Conservation (phyloP, 2,113 vertebrate genomes). For the Cyanoramphus novaezelandiae region DNA sequence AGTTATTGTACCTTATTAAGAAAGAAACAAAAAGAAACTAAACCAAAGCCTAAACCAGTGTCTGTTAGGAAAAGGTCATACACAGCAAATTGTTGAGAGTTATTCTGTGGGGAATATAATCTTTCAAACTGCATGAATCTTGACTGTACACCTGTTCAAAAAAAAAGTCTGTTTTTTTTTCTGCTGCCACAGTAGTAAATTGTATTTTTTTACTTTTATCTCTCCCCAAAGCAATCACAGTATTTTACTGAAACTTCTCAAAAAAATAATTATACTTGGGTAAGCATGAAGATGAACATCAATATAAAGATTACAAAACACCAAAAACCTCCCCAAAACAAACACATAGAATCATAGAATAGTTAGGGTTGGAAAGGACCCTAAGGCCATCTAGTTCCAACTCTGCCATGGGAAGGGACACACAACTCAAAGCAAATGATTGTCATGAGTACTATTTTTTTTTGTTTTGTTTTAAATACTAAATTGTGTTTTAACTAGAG, state of each 20-base stretch:
- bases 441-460: background rate
- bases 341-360: background rate
- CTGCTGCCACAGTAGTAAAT: background rate
- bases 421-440: background rate
- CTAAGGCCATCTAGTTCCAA: too few species aligned
- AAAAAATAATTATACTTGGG: background rate
- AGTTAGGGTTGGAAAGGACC: too few species aligned
- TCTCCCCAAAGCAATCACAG: background rate
- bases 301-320: background rate
- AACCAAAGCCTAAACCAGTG: background rate
- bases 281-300: background rate
- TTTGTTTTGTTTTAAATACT: background rate
- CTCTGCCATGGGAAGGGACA: too few species aligned
- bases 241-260: background rate
- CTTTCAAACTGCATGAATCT: background rate
- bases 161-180: background rate
- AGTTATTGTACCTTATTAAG: background rate
- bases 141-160: background rate
- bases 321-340: background rate
- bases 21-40: background rate
- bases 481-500: background rate
- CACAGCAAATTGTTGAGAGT: background rate
- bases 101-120: background rate
- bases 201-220: background rate
- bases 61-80: background rate